Evolutionary conservation across 2,888 invertebrate genomes (phyloP).

Genomic region (Villa cingulata): DNA sequence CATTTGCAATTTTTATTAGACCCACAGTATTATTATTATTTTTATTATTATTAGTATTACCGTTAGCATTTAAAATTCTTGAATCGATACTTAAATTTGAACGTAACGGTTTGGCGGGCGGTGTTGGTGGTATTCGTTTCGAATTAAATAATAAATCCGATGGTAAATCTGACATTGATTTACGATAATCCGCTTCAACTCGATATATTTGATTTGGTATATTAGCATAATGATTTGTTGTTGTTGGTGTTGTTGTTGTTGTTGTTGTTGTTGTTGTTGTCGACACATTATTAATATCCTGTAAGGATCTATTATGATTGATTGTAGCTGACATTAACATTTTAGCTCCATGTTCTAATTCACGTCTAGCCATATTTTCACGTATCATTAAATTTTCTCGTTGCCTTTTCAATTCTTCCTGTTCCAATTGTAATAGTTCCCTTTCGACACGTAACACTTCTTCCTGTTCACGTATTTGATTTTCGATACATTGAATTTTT

Average conservation of each 20-base stretch:
- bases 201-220: constrained; percentile 26
- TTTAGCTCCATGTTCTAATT: constrained; percentile 36
- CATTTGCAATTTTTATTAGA: constrained; percentile 25
- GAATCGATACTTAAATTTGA: constrained; percentile 11
- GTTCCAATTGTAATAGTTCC: constrained; percentile 61
- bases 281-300: constrained; percentile 41
- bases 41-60: not conserved
- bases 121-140: constrained; percentile 35
- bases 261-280: constrained; percentile 19
- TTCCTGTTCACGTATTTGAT: constrained; percentile 52
- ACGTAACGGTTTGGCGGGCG: constrained; percentile 44
- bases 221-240: constrained; percentile 33
- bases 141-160: constrained; percentile 19
- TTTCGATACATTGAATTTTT: constrained; percentile 48
- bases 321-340: constrained; percentile 30
- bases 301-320: constrained; percentile 44
- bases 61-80: too few species aligned
- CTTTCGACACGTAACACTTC: constrained; percentile 66
- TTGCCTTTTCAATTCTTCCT: constrained; percentile 62
- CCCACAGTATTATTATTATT: constrained; percentile 12
- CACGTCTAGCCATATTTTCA: constrained; percentile 45
- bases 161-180: constrained; percentile 45
- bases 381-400: constrained; percentile 54
- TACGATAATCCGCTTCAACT: constrained; percentile 39
- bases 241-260: constrained; percentile 19